Evolutionary conservation across 2,113 vertebrate species (phyloP), one percentile per base, ranked within the genome.

Genomic region (Oxygymnocypris stewartii): DNA sequence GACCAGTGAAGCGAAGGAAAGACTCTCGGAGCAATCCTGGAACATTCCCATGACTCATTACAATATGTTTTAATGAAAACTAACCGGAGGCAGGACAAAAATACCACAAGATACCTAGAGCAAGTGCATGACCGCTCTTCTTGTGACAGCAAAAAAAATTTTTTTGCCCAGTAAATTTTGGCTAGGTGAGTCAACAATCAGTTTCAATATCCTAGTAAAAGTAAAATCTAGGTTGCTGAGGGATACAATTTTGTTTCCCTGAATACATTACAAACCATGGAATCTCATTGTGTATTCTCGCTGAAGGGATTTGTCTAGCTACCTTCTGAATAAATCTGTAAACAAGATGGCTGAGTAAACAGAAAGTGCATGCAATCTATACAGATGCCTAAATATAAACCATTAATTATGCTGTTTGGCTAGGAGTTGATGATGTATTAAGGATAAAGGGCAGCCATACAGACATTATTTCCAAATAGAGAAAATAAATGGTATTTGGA

Each of bases 371-470:
- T 85, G 54, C 44, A 67, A 65, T 85, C 16, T 42, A 76, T 37
- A 81, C 18, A 77, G 14, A 59, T 47, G 10, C 65, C 54, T 80
- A 69, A 85, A 85, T 63, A 85, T 85, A 85, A 69, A 61, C 23
- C 61, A 42, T 54, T 59, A n/a, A 37, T 63, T 25, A 57, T 35
- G 42, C 42, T 18, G n/a, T 44, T 74, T 16, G n/a, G 54, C 44
- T 49, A 76, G 35, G 51, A n/a, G 6, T 51, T 75, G 5, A 86
- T 75, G 18, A 75, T 49, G 10, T 7, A 18, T 71, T 73, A 42
- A 40, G 65, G 25, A 71, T 11, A 65, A 78, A 59, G 37, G 28
- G n/a, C 25, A 23, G 12, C 40, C 28, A 76, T 9, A 35, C 49
- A 14, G 35, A 54, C 8, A 86, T 71, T 25, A 63, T 76, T 49